These are phyloP conservation scores for Sebastes umbrosus DNA, from an alignment of 2,797 vertebrate genomes.

Conservation along the genomic window DNA sequence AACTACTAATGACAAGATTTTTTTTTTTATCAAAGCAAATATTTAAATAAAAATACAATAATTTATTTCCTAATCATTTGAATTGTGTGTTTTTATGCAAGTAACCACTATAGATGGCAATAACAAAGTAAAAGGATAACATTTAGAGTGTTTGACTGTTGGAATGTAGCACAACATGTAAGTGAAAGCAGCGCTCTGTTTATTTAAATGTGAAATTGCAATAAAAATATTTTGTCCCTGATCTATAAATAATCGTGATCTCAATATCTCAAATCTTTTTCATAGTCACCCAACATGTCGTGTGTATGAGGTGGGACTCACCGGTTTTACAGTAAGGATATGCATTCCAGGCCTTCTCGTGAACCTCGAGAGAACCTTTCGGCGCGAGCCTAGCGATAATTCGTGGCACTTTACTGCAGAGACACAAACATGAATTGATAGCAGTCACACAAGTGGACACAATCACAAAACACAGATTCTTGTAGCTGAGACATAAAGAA, in stretches of 20 bases:
- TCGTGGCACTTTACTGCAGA: slow-evolving; percentile 91
- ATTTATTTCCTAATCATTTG: too few species aligned
- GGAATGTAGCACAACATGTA: too few species aligned
- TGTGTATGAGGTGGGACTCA: slow-evolving; percentile 71
- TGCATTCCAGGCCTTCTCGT: slow-evolving; percentile 98
- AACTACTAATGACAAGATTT: background rate
- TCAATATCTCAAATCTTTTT: too few species aligned
- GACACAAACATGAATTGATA: slow-evolving; percentile 10
- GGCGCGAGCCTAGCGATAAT: slow-evolving; percentile 89
- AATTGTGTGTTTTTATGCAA: too few species aligned
- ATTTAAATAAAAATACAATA: background rate
- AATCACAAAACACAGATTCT: background rate
- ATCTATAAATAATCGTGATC: too few species aligned
- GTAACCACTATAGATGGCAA: too few species aligned
- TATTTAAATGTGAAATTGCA: too few species aligned
- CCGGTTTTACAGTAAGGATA: slow-evolving; percentile 96
- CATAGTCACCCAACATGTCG: background rate
- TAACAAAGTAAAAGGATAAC: background rate
- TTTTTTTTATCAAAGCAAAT: background rate
- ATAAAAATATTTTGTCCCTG: too few species aligned
- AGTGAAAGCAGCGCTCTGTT: too few species aligned
- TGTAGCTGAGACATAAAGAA: too few species aligned
- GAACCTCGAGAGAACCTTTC: slow-evolving; percentile 88
- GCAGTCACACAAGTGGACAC: background rate
- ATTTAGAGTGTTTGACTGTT: background rate